phyloP scores from a whole-genome alignment of 1,140 invertebrate genomes.

The Mercenaria mercenaria region DNA sequence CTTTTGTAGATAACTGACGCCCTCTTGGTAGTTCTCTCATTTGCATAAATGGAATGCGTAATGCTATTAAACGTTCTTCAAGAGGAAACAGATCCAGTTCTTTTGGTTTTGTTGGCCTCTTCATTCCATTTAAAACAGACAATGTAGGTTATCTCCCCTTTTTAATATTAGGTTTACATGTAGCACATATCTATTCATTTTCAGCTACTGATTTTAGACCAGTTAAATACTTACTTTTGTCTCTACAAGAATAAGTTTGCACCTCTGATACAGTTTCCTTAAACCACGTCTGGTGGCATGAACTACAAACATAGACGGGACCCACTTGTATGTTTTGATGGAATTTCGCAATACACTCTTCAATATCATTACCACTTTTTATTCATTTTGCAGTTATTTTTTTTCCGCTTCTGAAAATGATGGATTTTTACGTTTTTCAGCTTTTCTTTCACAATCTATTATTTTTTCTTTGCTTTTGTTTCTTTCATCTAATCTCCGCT shows the following conservation, averaged over 20 bases:
- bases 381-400: slow-evolving; percentile 9
- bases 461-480: slow-evolving; percentile 39
- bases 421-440: slow-evolving; percentile 29
- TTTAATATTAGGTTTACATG: slow-evolving; percentile 40
- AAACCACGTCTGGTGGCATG: slow-evolving; percentile 65
- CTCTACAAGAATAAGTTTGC: not conserved
- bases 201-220: slow-evolving; percentile 3
- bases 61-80: slow-evolving; percentile 67
- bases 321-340: slow-evolving; percentile 37
- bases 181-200: slow-evolving; percentile 58
- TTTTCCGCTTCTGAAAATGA: slow-evolving; percentile 1
- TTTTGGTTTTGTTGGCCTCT: slow-evolving; percentile 65
- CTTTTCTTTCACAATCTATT: not conserved
- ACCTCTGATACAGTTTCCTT: slow-evolving; percentile 44
- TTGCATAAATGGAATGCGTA: too few relatives aligned
- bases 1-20: slow-evolving; percentile 50
- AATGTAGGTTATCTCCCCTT: slow-evolving; percentile 49
- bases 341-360: slow-evolving; percentile 6
- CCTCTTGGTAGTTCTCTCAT: slow-evolving; percentile 60
- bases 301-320: slow-evolving; percentile 54
- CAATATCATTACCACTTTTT: not conserved
- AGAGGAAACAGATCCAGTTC: slow-evolving; percentile 62
- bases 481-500: not conserved
- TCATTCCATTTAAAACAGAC: slow-evolving; percentile 65
- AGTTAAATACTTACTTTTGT: not conserved